These are phyloP conservation scores for Hippopotamyrus pictus DNA, from an alignment of 2,797 vertebrate species.

Conservation along the genomic window DNA sequence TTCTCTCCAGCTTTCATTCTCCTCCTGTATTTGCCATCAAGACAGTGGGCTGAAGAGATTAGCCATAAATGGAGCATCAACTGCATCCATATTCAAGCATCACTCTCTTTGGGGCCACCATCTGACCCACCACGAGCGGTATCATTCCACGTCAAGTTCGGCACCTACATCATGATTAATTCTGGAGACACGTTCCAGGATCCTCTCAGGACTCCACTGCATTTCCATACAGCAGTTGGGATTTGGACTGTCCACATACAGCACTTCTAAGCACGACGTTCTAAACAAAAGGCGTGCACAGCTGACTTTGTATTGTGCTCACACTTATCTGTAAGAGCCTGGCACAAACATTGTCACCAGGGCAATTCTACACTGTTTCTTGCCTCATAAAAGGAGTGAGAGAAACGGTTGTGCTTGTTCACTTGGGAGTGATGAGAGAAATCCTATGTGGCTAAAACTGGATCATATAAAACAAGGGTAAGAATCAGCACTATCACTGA, in stretches of 20 bases:
- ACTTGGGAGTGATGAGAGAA: background rate
- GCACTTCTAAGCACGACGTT: background rate
- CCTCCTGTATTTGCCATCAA: background rate
- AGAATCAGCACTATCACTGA: constrained; percentile 70
- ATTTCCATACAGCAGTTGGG: background rate
- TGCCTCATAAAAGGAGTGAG: background rate
- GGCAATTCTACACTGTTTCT: background rate
- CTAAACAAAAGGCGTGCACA: background rate
- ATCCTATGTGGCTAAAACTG: constrained; percentile 28
- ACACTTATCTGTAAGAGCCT: background rate
- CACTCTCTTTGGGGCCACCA: background rate
- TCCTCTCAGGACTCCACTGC: background rate
- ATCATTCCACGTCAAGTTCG: background rate
- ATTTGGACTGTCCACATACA: background rate
- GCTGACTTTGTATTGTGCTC: background rate
- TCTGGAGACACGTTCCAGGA: background rate
- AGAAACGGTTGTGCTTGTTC: background rate
- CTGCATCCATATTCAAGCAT: background rate
- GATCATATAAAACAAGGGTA: constrained; percentile 30
- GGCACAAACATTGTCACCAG: background rate
- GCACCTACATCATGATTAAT: background rate
- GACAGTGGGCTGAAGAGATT: background rate
- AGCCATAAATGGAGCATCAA: background rate
- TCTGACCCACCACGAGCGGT: background rate
- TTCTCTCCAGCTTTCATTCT: background rate